Conservation (phyloP, 2,113 vertebrate species). For the Gobiocypris rarus region DNA sequence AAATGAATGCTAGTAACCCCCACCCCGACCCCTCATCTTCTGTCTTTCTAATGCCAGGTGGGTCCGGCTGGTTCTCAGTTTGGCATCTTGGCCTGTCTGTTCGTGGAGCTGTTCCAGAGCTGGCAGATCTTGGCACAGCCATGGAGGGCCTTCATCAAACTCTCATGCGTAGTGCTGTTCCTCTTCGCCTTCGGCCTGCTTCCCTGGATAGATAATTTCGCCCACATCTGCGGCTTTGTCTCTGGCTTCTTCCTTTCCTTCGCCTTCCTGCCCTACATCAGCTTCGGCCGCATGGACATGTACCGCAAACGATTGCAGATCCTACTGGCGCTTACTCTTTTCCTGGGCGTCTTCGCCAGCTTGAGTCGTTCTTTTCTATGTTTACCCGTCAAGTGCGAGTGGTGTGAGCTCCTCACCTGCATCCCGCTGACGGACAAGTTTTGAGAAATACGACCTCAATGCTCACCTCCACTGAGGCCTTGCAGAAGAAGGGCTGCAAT, state of each 20-base stretch:
- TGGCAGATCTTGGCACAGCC: slow-evolving; percentile 98
- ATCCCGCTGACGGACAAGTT: slow-evolving; percentile 99
- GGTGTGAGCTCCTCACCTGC: slow-evolving; percentile 97
- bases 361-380: slow-evolving; percentile 94
- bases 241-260: slow-evolving; percentile 98
- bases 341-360: slow-evolving; percentile 91
- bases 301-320: slow-evolving; percentile 98
- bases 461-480: slow-evolving; percentile 88
- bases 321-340: slow-evolving; percentile 89
- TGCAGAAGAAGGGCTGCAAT: neutral
- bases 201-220: slow-evolving; percentile 99
- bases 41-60: slow-evolving; percentile 83
- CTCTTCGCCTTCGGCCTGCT: slow-evolving; percentile 95
- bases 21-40: too few relatives aligned
- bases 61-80: slow-evolving; percentile 98
- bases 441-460: slow-evolving; percentile 97
- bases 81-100: slow-evolving; percentile 96
- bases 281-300: slow-evolving; percentile 93
- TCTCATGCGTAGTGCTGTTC: slow-evolving; percentile 93
- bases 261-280: slow-evolving; percentile 97
- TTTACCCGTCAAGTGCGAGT: slow-evolving; percentile 93
- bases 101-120: slow-evolving; percentile 98
- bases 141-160: slow-evolving; percentile 94
- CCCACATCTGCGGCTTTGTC: slow-evolving; percentile 94
- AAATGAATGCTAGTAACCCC: neutral